Evolutionary conservation across 2,797 vertebrate genomes (phyloP).

Genomic region (Squalus acanthias): DNA sequence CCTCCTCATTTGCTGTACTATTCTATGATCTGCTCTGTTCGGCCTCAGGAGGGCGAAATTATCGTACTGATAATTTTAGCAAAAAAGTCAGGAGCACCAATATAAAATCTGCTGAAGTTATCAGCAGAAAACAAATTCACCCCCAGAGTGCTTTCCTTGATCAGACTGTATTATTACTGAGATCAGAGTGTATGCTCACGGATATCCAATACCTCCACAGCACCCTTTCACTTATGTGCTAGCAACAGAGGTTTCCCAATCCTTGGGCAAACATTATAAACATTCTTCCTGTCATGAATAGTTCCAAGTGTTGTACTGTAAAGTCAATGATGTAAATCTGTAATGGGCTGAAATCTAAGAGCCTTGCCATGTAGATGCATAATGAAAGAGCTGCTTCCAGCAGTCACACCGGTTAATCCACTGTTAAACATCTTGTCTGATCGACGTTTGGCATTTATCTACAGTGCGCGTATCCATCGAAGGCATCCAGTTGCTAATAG

Average conservation of each 20-base stretch:
- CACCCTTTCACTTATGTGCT: not conserved
- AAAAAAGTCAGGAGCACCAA: not conserved
- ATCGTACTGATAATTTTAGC: not conserved
- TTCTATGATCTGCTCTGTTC: not conserved
- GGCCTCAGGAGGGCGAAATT: not conserved
- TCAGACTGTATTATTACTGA: not conserved
- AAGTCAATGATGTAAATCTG: not conserved
- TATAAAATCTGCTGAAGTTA: not conserved
- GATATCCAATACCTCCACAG: not conserved
- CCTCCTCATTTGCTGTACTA: not conserved
- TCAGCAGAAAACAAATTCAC: not conserved
- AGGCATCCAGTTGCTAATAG: not conserved
- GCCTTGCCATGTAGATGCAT: not conserved
- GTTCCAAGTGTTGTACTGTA: not conserved
- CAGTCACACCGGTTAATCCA: not conserved
- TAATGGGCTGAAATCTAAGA: not conserved
- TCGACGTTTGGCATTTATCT: not conserved
- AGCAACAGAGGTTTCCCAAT: not conserved
- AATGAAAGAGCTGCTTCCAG: not conserved
- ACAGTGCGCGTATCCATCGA: not conserved
- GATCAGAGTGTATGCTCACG: not conserved
- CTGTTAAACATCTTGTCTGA: not conserved
- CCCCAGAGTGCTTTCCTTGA: not conserved
- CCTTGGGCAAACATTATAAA: not conserved
- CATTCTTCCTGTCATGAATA: not conserved